Base-by-base conservation (phyloP, 2,888 invertebrate genomes). In the Rhorus exstirpatorius region DNA sequence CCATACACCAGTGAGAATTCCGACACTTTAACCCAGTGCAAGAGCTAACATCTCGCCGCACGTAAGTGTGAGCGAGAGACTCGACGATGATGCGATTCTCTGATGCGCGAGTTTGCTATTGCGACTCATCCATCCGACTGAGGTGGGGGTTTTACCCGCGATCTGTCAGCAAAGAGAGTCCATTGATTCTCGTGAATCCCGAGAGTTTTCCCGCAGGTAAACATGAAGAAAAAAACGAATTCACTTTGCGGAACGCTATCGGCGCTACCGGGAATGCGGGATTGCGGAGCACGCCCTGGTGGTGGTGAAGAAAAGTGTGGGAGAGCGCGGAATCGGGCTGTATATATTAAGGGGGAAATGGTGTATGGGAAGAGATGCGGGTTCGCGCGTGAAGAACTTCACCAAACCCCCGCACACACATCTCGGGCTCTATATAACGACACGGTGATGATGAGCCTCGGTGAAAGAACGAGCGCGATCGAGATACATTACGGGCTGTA, bases 141-240 rank as follows among this genome's bases (percentile, higher is more conserved):
- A 53, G 26, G 74, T 24, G 60, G 49, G 83, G 65, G 84, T 86
- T 78, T 83, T 79, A 84, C 84, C 84, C 86, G 83, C 86, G 87
- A 88, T 87, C 72, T 17, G 26, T 49, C 49, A 14, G 21, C 26
- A 35, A 44, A 72, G 35, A 1, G 86, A 14, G n/a, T n/a, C 53
- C 76, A 81, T 81, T 85, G 87, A 89, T 89, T 87, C 85, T 81
- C 76, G 74, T 85, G 88, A 87, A 88, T 88, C 79, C 17, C 77
- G 67, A 68, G 67, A 46, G 51, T 68, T 77, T 78, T 61, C 46
- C 67, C 67, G 53, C 78, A 65, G 82, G 70, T 75, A 60, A 79
- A 71, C 70, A 70, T 49, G 68, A 74, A 78, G 6, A 63, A 58
- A 79, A 79, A 79, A 65, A 58, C 63, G 49, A 58, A 70, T 81